Percentiles rank a stretch among this genome's conserved stretches.
These are phyloP conservation scores for Ataeniobius toweri DNA, from an alignment of 2,797 vertebrate species.

Conservation along the genomic window DNA sequence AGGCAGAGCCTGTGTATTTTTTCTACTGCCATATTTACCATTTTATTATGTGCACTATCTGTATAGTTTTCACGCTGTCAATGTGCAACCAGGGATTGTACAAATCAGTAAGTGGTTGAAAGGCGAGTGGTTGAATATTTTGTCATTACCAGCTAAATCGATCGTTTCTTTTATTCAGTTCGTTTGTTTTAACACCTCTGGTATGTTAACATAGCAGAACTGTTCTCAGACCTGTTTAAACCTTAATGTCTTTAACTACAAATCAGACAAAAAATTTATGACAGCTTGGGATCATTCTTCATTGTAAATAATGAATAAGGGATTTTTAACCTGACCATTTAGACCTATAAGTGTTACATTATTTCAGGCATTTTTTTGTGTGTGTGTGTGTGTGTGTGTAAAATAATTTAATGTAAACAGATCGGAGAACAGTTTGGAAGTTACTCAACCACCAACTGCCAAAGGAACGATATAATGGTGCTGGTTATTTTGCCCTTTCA, in stretches of 20 bases:
- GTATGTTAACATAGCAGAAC: constrained; percentile 9
- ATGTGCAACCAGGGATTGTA: constrained; percentile 73
- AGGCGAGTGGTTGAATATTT: constrained; percentile 60
- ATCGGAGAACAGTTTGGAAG: constrained; percentile 38
- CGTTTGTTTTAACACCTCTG: constrained; percentile 14
- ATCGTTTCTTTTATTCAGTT: constrained; percentile 66
- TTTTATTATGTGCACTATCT: not conserved
- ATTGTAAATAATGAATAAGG: not conserved
- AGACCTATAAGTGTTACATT: not conserved
- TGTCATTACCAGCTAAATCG: constrained; percentile 83
- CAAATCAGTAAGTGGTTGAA: constrained; percentile 65
- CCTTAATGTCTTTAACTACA: not conserved
- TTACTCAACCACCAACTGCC: constrained; percentile 11
- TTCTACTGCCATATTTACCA: not conserved
- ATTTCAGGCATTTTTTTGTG: not conserved
- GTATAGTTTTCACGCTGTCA: not conserved
- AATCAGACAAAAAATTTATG: constrained; percentile 1
- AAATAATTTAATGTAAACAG: constrained; percentile 27
- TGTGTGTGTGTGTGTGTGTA: not conserved
- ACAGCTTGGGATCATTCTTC: not conserved
- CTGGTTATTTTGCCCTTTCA: not conserved
- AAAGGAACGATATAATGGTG: not conserved
- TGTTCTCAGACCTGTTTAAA: constrained; percentile 40
- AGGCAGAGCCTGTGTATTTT: not conserved
- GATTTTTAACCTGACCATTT: not conserved